A percentile compares a stretch with the other conserved stretches of the same genome.
phyloP scores from a whole-genome alignment of 1,140 invertebrate species.

The Trichonephila inaurata region DNA sequence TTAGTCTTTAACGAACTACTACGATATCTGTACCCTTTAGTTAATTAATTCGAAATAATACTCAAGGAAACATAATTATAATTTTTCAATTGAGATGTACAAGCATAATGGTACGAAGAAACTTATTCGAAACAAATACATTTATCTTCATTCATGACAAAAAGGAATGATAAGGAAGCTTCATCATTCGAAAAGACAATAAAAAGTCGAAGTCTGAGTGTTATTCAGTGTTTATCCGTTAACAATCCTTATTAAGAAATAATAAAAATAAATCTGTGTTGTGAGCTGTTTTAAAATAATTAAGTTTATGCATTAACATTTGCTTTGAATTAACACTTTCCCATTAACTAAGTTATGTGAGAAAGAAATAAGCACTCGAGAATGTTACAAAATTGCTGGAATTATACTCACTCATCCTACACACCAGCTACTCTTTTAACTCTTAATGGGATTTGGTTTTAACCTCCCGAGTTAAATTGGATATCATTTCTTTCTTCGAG shows the following conservation, averaged over 20 bases:
- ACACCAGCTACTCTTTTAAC: neutral
- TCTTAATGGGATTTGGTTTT: slow-evolving; percentile 31
- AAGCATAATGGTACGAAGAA: no score
- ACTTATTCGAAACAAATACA: neutral
- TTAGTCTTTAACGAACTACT: no score
- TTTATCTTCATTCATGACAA: neutral
- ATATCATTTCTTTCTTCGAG: neutral
- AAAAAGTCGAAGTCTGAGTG: neutral
- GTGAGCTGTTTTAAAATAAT: neutral
- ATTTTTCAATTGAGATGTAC: no score
- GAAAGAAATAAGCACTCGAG: neutral
- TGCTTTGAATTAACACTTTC: neutral
- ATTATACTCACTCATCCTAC: neutral
- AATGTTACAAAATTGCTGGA: neutral
- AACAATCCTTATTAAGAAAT: neutral
- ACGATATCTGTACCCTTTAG: no score
- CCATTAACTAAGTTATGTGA: neutral
- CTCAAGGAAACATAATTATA: no score
- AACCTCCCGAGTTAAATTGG: slow-evolving; percentile 1
- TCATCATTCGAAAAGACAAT: neutral
- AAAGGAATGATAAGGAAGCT: neutral
- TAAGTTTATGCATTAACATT: neutral
- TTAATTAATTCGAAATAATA: no score
- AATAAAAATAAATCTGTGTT: neutral
- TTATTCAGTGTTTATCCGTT: neutral